A percentile compares a stretch with the other conserved stretches of the same genome.
phyloP scores from a whole-genome alignment of 2,113 vertebrate species.

The Eudorcas thomsonii region DNA sequence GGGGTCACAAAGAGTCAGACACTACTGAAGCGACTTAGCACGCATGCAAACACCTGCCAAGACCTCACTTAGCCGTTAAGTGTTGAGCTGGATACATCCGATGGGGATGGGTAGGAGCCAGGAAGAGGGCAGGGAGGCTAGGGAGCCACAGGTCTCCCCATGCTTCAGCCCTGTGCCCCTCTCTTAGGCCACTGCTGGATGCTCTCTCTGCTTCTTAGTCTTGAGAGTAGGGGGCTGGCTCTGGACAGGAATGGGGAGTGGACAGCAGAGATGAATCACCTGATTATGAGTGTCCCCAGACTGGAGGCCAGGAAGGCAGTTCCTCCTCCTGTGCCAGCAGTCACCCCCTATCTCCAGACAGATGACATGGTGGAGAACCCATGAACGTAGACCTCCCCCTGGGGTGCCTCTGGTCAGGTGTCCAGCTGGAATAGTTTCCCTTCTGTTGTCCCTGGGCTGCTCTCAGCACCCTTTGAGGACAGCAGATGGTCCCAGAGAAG shows the following conservation, averaged over 20 bases:
- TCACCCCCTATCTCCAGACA: neutral
- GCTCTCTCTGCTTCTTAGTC: neutral
- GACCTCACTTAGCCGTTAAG: neutral
- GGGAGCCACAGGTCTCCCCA: neutral
- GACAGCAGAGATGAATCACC: conserved; percentile 1
- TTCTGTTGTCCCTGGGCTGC: neutral
- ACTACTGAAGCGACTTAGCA: neutral
- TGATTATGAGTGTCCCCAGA: neutral
- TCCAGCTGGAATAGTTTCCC: neutral
- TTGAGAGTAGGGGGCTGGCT: neutral
- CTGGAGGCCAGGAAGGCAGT: neutral
- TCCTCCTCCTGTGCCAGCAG: neutral
- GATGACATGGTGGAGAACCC: neutral
- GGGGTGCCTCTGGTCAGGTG: neutral
- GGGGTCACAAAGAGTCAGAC: neutral
- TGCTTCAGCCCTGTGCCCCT: neutral
- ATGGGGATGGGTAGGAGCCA: neutral
- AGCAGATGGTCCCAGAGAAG: neutral
- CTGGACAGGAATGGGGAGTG: neutral
- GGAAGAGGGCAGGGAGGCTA: neutral
- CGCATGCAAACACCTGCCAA: neutral
- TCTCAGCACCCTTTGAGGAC: neutral
- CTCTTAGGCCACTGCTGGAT: neutral
- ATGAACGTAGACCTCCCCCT: neutral
- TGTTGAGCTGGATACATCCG: neutral